Conservation (phyloP, 2,113 vertebrate genomes). For the Halichoeres trimaculatus region DNA sequence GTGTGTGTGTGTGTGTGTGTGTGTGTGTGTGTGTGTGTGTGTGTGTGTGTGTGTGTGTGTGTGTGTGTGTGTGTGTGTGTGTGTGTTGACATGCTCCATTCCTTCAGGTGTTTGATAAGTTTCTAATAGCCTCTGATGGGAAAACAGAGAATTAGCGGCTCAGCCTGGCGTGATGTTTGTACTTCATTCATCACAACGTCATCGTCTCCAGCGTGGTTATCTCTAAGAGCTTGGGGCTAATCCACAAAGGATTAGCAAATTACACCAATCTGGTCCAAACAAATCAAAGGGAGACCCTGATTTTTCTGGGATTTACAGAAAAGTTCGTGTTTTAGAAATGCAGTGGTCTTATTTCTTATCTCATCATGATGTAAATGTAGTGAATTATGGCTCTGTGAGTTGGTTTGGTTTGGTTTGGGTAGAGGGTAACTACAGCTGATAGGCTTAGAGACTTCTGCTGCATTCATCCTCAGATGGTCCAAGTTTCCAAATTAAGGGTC, state of each 20-base stretch:
- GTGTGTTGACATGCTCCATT: slow-evolving; percentile 20
- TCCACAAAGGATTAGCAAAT: not conserved
- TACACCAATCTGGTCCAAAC: not conserved
- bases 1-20: slow-evolving; percentile 6
- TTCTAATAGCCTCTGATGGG: slow-evolving; percentile 5
- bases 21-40: slow-evolving; percentile 9
- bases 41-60: not conserved
- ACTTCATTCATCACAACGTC: slow-evolving; percentile 18
- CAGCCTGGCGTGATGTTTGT: slow-evolving; percentile 8
- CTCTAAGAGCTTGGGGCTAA: not conserved
- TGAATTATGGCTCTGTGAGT: too few species aligned
- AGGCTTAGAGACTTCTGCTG: too few species aligned
- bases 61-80: slow-evolving; percentile 9
- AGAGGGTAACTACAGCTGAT: too few species aligned
- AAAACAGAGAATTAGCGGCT: slow-evolving; percentile 9
- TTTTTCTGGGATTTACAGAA: not conserved
- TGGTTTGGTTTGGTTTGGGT: too few species aligned
- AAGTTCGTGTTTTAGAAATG: not conserved
- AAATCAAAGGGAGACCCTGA: not conserved
- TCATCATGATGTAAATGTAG: too few species aligned
- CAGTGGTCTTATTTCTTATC: not conserved
- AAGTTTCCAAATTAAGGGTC: too few species aligned
- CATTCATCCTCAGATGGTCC: too few species aligned
- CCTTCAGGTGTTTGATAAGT: slow-evolving; percentile 30
- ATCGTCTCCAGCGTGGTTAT: not conserved